A percentile compares a stretch with the other conserved stretches of the same genome.
Evolutionary conservation across 2,888 invertebrate species (phyloP).

Genomic region (Oxystoma pomonae): DNA sequence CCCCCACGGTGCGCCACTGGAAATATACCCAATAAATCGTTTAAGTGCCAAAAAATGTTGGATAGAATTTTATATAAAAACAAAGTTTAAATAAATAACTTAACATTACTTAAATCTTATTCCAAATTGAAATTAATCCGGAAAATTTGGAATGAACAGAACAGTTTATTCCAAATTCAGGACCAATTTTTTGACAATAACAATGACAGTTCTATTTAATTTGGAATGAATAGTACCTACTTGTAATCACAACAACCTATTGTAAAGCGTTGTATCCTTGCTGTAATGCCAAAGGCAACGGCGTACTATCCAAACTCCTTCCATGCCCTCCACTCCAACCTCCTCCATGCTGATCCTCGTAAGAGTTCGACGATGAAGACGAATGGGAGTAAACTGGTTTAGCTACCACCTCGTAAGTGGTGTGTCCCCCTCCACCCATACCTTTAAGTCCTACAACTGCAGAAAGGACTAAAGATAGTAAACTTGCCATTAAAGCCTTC

Average conservation of each 20-base stretch:
- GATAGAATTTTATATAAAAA: too few species aligned
- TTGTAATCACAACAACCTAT: constrained; percentile 18
- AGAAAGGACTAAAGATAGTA: constrained; percentile 72
- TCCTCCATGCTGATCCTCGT: constrained; percentile 52
- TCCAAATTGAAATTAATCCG: too few species aligned
- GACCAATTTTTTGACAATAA: too few species aligned
- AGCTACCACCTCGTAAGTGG: constrained; percentile 76
- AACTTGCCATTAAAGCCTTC: constrained; percentile 75
- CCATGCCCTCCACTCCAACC: constrained; percentile 13
- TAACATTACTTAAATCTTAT: too few species aligned
- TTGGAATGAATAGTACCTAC: too few species aligned
- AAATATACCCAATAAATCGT: too few species aligned
- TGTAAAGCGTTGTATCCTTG: constrained; percentile 7
- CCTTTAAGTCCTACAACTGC: constrained; percentile 70
- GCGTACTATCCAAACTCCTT: constrained; percentile 43
- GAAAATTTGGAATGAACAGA: too few species aligned
- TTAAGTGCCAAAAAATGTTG: too few species aligned
- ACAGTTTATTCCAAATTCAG: too few species aligned
- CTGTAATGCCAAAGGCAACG: constrained; percentile 39
- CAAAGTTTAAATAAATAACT: too few species aligned
- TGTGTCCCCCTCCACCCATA: constrained; percentile 61
- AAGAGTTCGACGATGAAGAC: constrained; percentile 58
- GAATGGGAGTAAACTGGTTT: constrained; percentile 71
- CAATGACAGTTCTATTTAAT: too few species aligned
- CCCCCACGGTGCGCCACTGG: too few species aligned